Evolutionary conservation across 2,888 invertebrate species (phyloP), one percentile per base, ranked within the genome.

Genomic region (Meandrusa payeni): DNA sequence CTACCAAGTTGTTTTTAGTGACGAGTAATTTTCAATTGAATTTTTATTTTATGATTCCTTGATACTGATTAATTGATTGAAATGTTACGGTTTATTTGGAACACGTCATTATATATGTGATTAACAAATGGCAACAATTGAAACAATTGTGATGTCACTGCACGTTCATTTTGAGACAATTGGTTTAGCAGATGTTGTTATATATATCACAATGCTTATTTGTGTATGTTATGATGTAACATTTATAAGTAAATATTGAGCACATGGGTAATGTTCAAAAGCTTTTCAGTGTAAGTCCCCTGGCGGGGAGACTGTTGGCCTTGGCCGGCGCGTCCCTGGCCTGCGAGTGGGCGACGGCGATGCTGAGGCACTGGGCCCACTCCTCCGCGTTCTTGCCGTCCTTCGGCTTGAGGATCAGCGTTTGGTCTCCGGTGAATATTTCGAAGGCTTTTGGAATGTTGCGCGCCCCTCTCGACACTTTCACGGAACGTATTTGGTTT

Each of bases 371-470:
- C 77, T 97, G 97, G 29, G 97, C 96, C 97, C 98, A 98, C 76
- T 97, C 95, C 80, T 97, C 97, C 1, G 97, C 97, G 75, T 97
- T 95, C 79, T 95, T 96, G 28, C 96, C 95, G 71, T 97, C 96
- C 76, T 96, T 96, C 3, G 97, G 97, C 85, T 98, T 97, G 56
- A 98, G 90, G 63, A 97, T 95, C 55, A 97, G 92, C 5, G 95
- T 95, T 76, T 96, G 96, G 78, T 97, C 96, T 38, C 94, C 94
- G 0, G 97, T 97, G 87, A 97, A 98, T 61, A 98, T 97, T 89
- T 98, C 97, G 87, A 98, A 98, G 1, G 97, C 97, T 76, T 96
- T 97, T 11, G 97, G 97, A 61, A 97, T 96, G 82, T 96, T 96
- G 39, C 97, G 90, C 5, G 96, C 95, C 39, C 96, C 95, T 34